Evolutionary conservation across 2,888 invertebrate genomes (phyloP), one percentile per base, ranked within the genome.

Genomic region (Sinopyrophorus schimmeli): DNA sequence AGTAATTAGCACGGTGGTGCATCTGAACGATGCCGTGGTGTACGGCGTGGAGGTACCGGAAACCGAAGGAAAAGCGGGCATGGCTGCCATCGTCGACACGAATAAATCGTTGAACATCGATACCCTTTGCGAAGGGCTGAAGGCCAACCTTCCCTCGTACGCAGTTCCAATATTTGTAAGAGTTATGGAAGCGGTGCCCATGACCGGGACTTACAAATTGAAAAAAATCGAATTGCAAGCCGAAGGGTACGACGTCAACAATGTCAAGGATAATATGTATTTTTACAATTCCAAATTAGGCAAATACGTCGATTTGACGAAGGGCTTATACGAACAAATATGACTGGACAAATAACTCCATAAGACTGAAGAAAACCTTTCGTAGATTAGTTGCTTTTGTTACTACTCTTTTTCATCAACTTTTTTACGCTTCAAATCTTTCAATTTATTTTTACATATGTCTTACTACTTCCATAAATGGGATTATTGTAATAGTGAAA

Each of bases 1-100:
- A 41, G 86, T 92, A 5, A 81, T 97, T 56, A 89, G 87, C 52
- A 87, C 87, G 43, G 79, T 86, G 16, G 76, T 89, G 35, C 82
- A 81, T 1, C 79, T 92, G 49, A 82, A 83, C 53, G 72, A 74
- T 58, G 87, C 87, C 53, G 87, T 87, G 2, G 95, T 94, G 0
- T 97, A 92, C 67, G 97, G 97, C 1, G 94, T 97, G 1, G 85
- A 92, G 75, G 89, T 96, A 56, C 88, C 89, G 1, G 80, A 81
- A 50, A 80, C 83, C 35, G 91, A 92, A 67, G 96, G 96, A 0
- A 83, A 87, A 63, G 94, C 92, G 9, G 96, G 96, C 55, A 97
- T 97, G 96, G 92, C 86, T 11, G 92, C 93, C 11, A 82, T 96
- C 46, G 87, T 87, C 10, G 89, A 91, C 71, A 79, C 82, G 2